A percentile compares a stretch with the other conserved stretches of the same genome.
These are phyloP conservation scores for Kryptolebias marmoratus DNA, from an alignment of 2,113 vertebrate genomes.

Conservation along the genomic window DNA sequence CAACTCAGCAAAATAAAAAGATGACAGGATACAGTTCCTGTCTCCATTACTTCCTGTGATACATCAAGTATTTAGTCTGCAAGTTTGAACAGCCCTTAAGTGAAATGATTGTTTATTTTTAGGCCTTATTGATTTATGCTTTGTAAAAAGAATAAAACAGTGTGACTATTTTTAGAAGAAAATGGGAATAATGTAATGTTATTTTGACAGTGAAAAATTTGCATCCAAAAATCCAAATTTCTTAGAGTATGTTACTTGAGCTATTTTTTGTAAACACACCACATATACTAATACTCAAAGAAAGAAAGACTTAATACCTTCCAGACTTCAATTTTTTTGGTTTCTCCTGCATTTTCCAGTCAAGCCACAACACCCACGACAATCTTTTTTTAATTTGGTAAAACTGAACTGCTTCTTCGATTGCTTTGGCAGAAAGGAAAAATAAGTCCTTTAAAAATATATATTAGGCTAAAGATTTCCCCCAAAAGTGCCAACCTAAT, in stretches of 20 bases:
- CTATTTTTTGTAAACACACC: constrained; percentile 4
- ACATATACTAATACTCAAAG: neutral
- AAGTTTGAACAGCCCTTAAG: constrained; percentile 14
- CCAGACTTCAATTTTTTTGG: neutral
- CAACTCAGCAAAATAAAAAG: constrained; percentile 70
- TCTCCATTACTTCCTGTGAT: constrained; percentile 60
- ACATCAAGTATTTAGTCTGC: constrained; percentile 52
- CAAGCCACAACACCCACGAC: constrained; percentile 13
- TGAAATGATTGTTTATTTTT: neutral
- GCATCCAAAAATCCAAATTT: too few relatives aligned
- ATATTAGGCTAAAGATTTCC: neutral
- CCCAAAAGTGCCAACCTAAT: constrained; percentile 21
- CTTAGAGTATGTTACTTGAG: neutral
- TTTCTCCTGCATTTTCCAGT: constrained; percentile 25
- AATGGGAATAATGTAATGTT: too few relatives aligned
- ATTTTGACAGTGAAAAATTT: too few relatives aligned
- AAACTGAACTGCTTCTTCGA: neutral
- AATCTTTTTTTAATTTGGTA: constrained; percentile 35
- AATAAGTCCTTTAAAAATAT: constrained; percentile 9
- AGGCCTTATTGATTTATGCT: constrained; percentile 11
- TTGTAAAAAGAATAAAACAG: neutral
- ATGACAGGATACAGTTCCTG: constrained; percentile 52
- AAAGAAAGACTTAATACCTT: neutral
- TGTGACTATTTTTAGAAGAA: too few relatives aligned
- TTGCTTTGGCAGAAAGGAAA: constrained; percentile 19